A percentile compares a stretch with the other conserved stretches of the same genome.
phyloP scores from a whole-genome alignment of 2,888 invertebrate species.

The Spicauda simplicius region DNA sequence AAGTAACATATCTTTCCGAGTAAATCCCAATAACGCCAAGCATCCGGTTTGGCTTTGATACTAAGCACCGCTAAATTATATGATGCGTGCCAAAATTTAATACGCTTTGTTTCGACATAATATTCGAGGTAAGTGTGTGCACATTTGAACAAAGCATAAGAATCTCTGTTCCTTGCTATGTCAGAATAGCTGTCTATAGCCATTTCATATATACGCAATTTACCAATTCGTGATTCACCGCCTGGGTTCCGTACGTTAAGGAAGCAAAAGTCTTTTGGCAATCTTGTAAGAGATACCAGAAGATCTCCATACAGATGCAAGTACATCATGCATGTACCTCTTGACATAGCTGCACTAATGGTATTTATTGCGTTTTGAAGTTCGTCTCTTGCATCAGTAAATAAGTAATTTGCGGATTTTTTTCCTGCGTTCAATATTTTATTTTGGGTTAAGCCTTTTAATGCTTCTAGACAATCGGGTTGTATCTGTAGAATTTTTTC shows the following conservation, averaged over 20 bases:
- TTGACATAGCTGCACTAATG: conserved; percentile 81
- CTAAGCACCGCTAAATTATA: conserved; percentile 83
- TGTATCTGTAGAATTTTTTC: conserved; percentile 59
- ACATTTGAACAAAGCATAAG: conserved; percentile 61
- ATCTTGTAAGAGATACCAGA: conserved; percentile 73
- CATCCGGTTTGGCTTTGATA: conserved; percentile 65
- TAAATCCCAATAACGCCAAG: conserved; percentile 93
- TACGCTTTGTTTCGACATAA: conserved; percentile 60
- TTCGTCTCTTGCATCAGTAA: conserved; percentile 88
- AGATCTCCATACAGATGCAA: conserved; percentile 89
- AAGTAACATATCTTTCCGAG: conserved; percentile 90
- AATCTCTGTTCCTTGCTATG: conserved; percentile 60
- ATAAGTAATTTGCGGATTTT: conserved; percentile 86
- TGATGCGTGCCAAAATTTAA: conserved; percentile 63
- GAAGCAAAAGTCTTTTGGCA: conserved; percentile 66
- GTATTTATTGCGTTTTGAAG: conserved; percentile 88
- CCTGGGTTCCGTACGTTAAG: conserved; percentile 53
- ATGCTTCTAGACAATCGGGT: conserved; percentile 57
- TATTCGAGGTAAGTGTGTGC: conserved; percentile 63
- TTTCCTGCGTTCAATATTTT: conserved; percentile 88
- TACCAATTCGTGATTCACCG: conserved; percentile 46
- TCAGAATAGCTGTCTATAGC: conserved; percentile 69
- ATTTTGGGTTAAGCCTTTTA: conserved; percentile 92
- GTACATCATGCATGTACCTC: conserved; percentile 79
- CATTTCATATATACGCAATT: conserved; percentile 53